Percentiles rank a stretch among this genome's conserved stretches.
phyloP scores from a whole-genome alignment of 2,797 vertebrate genomes.

The Hyperoplus lanceolatus region DNA sequence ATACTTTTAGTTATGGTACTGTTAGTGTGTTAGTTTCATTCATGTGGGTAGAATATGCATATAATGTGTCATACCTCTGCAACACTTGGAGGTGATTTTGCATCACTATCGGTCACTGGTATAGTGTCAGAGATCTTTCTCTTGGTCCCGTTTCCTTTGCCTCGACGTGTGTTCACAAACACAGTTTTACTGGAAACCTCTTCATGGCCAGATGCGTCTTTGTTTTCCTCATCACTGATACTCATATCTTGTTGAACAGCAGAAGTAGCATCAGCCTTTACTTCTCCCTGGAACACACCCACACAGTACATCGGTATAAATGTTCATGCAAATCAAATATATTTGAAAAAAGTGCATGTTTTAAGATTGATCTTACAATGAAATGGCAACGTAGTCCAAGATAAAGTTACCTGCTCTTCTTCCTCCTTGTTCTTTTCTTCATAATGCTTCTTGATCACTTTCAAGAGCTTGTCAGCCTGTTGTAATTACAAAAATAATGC shows the following conservation, averaged over 20 bases:
- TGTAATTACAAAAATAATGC: background rate
- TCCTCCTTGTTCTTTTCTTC: conserved; percentile 46
- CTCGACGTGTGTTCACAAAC: conserved; percentile 83
- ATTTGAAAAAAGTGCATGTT: background rate
- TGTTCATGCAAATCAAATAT: background rate
- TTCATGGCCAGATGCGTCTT: conserved; percentile 26
- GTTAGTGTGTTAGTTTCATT: too few species aligned
- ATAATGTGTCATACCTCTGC: conserved; percentile 57
- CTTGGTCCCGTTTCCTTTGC: conserved; percentile 70
- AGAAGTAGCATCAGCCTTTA: background rate
- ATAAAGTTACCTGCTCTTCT: conserved; percentile 42
- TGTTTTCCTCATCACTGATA: background rate
- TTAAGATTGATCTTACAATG: fast-evolving
- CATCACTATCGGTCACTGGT: conserved; percentile 28
- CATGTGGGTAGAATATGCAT: background rate
- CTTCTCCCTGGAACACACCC: conserved; percentile 67
- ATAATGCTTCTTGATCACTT: conserved; percentile 87
- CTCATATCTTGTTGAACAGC: conserved; percentile 12
- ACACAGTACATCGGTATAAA: background rate
- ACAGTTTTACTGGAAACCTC: background rate
- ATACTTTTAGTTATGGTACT: background rate
- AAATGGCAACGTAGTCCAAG: fast-evolving
- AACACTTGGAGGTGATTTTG: background rate
- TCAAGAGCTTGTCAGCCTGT: conserved; percentile 91
- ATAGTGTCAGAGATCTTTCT: conserved; percentile 63